These are phyloP conservation scores for Sycophila texana DNA, from an alignment of 2,888 invertebrate species.

Conservation along the genomic window DNA sequence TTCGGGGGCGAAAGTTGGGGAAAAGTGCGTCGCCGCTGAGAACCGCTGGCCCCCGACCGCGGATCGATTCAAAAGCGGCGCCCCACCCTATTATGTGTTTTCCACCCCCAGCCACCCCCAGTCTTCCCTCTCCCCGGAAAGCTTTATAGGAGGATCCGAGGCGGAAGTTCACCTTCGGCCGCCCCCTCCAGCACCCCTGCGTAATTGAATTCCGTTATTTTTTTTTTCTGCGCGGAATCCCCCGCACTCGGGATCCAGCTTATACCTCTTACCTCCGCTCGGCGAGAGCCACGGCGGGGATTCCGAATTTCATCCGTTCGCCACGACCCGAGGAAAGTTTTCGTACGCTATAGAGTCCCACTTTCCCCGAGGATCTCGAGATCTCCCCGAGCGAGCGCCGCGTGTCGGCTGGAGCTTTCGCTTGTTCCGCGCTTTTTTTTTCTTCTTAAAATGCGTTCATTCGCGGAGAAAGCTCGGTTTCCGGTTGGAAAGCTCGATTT, in stretches of 20 bases:
- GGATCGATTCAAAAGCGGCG: slow-evolving; percentile 75
- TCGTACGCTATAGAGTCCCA: not conserved
- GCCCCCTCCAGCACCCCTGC: slow-evolving; percentile 51
- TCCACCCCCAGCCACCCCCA: slow-evolving; percentile 60
- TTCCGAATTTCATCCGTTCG: not conserved
- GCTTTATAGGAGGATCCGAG: slow-evolving; percentile 60
- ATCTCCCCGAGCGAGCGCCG: not conserved
- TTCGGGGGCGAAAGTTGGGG: not conserved
- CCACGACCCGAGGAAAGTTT: not conserved
- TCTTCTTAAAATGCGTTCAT: not conserved
- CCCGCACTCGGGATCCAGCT: slow-evolving; percentile 4
- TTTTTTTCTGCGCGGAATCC: slow-evolving; percentile 1
- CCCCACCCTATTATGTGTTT: slow-evolving; percentile 72
- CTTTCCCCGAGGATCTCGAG: not conserved
- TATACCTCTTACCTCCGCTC: slow-evolving; percentile 12
- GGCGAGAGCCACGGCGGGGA: not conserved
- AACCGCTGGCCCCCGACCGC: slow-evolving; percentile 67
- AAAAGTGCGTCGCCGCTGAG: slow-evolving; percentile 60
- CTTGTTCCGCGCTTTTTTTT: not conserved
- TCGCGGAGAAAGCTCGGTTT: not conserved
- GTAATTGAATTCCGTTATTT: slow-evolving; percentile 68
- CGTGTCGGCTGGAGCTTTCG: not conserved
- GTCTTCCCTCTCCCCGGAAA: slow-evolving; percentile 57
- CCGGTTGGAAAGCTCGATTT: no score
- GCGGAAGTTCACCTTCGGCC: slow-evolving; percentile 63